A percentile compares a stretch with the other conserved stretches of the same genome.
phyloP scores from a whole-genome alignment of 2,113 vertebrate genomes.

The Cryptotis parvus region DNA sequence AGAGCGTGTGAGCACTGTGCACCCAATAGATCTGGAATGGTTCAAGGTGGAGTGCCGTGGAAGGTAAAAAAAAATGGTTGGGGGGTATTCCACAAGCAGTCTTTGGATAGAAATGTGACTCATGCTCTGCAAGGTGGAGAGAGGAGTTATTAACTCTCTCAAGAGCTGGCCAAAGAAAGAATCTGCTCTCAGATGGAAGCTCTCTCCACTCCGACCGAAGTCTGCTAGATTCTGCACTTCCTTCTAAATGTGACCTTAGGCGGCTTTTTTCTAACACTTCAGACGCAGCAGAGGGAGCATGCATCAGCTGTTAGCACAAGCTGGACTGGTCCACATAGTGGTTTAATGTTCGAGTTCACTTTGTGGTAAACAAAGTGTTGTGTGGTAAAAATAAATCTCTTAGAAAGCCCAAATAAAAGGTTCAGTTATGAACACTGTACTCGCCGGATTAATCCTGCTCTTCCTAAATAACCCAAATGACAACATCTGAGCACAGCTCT shows the following conservation, averaged over 20 bases:
- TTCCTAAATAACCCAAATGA: not conserved
- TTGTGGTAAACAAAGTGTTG: not conserved
- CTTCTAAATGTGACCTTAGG: not conserved
- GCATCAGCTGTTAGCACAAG: not conserved
- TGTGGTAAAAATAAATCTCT: not conserved
- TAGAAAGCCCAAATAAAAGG: not conserved
- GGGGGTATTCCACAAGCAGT: not conserved
- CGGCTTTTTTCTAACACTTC: no score
- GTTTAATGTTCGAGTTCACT: not conserved
- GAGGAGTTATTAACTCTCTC: not conserved
- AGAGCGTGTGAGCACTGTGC: no score
- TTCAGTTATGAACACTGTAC: not conserved
- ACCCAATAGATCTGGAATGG: not conserved
- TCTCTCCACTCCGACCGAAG: accelerated
- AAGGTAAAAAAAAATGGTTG: not conserved
- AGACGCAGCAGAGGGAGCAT: not conserved
- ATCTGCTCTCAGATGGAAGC: not conserved
- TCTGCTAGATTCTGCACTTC: not conserved
- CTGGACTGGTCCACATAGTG: no score
- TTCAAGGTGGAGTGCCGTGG: not conserved
- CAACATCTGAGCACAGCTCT: not conserved
- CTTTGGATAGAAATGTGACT: not conserved
- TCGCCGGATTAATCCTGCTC: not conserved
- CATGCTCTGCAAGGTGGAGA: not conserved
- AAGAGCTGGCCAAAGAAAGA: not conserved